phyloP scores from a whole-genome alignment of 2,888 invertebrate species.

The Rambutsinella grinnellia region DNA sequence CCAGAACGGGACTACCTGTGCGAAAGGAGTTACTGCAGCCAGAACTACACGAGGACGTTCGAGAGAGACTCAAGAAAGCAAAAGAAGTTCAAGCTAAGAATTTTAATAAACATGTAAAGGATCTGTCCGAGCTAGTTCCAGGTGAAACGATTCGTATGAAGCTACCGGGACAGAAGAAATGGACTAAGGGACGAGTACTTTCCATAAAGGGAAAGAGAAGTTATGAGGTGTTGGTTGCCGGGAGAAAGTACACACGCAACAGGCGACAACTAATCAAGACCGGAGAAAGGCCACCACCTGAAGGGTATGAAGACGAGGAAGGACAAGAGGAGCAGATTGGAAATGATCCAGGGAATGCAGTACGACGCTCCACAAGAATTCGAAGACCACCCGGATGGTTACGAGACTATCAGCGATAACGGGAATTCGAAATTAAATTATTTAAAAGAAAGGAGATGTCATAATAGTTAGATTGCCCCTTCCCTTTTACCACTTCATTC shows the following conservation, averaged over 20 bases:
- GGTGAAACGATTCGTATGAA: constrained; percentile 5
- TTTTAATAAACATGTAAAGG: neutral
- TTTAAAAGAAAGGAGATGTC: neutral
- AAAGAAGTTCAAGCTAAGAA: neutral
- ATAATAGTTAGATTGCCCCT: neutral
- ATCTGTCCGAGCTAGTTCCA: neutral
- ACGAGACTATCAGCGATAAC: too few relatives aligned
- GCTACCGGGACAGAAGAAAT: neutral
- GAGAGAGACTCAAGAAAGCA: neutral
- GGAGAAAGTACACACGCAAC: constrained; percentile 4
- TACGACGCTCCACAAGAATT: neutral
- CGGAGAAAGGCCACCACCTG: neutral
- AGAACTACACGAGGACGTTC: neutral
- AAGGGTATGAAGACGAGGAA: neutral
- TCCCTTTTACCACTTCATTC: too few relatives aligned
- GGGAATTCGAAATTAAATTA: neutral
- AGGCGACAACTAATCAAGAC: neutral
- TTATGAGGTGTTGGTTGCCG: constrained; percentile 1
- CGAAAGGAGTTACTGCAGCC: constrained; percentile 1
- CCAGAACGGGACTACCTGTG: neutral
- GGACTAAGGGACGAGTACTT: neutral
- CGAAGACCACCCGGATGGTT: neutral
- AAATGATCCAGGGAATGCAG: neutral
- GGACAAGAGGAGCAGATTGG: neutral
- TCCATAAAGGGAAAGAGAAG: neutral